Percentiles rank a stretch among this genome's conserved stretches.
Evolutionary conservation across 2,113 vertebrate genomes (phyloP).

Genomic region (Heterotis niloticus): DNA sequence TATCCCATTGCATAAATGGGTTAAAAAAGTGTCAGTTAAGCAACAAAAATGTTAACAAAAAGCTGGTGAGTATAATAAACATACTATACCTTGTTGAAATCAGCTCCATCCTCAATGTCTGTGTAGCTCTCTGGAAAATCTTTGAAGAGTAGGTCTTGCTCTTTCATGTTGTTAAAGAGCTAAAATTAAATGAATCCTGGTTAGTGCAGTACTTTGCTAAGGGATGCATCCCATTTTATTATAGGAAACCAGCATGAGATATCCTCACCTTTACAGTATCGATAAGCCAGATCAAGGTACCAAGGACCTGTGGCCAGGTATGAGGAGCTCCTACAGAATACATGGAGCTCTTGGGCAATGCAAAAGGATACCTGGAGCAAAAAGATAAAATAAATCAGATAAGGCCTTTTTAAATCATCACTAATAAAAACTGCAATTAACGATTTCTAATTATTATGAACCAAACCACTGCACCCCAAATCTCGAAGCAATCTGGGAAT

Average conservation of each 20-base stretch:
- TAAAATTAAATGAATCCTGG: constrained; percentile 25
- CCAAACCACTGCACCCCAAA: constrained; percentile 69
- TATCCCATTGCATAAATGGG: too few relatives aligned
- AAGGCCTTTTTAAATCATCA: not conserved
- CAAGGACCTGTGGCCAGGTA: constrained; percentile 90
- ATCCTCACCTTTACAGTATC: constrained; percentile 81
- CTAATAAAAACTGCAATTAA: not conserved
- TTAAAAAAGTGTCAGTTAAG: too few relatives aligned
- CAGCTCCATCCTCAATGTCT: constrained; percentile 75
- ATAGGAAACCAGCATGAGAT: not conserved
- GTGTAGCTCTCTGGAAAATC: constrained; percentile 60
- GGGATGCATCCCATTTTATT: not conserved
- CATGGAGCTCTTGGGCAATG: constrained; percentile 90
- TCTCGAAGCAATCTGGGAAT: constrained; percentile 84
- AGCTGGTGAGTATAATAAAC: not conserved
- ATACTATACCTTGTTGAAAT: constrained; percentile 78
- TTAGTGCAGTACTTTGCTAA: not conserved
- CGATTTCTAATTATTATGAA: not conserved
- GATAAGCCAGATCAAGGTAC: constrained; percentile 86
- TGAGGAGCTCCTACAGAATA: constrained; percentile 95
- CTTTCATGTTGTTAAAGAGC: constrained; percentile 56
- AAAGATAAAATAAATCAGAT: not conserved
- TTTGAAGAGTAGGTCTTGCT: constrained; percentile 62
- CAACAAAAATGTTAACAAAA: too few relatives aligned
- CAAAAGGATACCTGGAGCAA: constrained; percentile 80